Percentiles rank a stretch among this genome's conserved stretches.
Conservation (phyloP, 2,113 vertebrate species). For the Nothoprocta perdicaria region DNA sequence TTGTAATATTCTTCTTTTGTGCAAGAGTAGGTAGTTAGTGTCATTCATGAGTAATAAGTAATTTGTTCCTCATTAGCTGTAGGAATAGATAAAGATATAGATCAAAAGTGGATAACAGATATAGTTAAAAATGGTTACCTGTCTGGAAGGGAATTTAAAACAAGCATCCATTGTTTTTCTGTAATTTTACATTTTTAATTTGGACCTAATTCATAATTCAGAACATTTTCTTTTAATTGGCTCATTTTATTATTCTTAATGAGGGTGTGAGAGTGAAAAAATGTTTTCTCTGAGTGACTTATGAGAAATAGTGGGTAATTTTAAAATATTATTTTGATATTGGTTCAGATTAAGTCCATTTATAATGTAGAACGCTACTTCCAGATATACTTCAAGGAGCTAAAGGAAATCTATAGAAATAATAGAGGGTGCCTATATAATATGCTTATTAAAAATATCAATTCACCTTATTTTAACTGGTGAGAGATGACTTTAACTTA, state of each 20-base stretch:
- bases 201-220: constrained; percentile 53
- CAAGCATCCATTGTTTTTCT: constrained; percentile 27
- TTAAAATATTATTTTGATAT: constrained; percentile 16
- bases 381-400: background rate
- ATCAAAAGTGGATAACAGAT: constrained; percentile 71
- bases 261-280: constrained; percentile 15
- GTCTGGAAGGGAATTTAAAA: constrained; percentile 38
- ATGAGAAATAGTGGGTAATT: constrained; percentile 6
- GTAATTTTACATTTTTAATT: constrained; percentile 57
- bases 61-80: constrained; percentile 80
- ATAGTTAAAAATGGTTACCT: constrained; percentile 65
- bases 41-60: constrained; percentile 84
- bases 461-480: background rate
- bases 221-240: constrained; percentile 35
- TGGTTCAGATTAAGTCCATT: background rate
- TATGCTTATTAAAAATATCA: background rate
- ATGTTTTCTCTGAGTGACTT: constrained; percentile 41
- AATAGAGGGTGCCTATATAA: background rate
- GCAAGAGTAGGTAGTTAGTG: constrained; percentile 81
- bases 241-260: constrained; percentile 29
- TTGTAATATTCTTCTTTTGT: constrained; percentile 84
- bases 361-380: background rate
- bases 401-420: background rate
- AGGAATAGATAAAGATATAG: constrained; percentile 74
- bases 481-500: background rate